A percentile compares a stretch with the other conserved stretches of the same genome.
These are phyloP conservation scores for Thymallus thymallus DNA, from an alignment of 2,113 vertebrate genomes.

Conservation along the genomic window DNA sequence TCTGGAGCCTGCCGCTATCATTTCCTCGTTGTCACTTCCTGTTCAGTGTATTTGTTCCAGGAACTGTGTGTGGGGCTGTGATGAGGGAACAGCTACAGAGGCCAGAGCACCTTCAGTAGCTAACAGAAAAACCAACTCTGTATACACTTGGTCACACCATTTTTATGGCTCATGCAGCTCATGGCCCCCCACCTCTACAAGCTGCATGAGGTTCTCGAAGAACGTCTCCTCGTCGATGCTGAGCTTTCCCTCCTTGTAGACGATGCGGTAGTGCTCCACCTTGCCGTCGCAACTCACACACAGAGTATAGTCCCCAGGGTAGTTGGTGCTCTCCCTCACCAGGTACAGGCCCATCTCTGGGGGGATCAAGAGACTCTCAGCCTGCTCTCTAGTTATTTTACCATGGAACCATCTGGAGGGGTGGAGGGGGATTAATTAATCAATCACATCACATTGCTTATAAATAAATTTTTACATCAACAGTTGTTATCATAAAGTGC, in stretches of 20 bases:
- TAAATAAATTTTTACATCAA: no score
- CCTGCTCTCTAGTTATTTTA: slow-evolving; percentile 94
- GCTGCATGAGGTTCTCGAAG: slow-evolving; percentile 98
- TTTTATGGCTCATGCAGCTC: no score
- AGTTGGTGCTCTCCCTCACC: slow-evolving; percentile 97
- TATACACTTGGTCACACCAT: no score
- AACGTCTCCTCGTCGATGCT: slow-evolving; percentile 91
- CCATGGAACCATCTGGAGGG: slow-evolving; percentile 92
- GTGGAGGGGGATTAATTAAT: not conserved
- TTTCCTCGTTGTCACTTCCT: slow-evolving; percentile 73
- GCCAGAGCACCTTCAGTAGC: no score
- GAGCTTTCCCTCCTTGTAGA: slow-evolving; percentile 90
- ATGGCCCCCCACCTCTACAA: slow-evolving; percentile 92
- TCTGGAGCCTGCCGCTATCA: slow-evolving; percentile 45
- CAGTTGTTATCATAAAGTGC: no score
- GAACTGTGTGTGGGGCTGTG: slow-evolving; percentile 45
- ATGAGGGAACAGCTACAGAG: no score
- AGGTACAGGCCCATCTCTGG: slow-evolving; percentile 90
- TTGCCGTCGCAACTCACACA: slow-evolving; percentile 95
- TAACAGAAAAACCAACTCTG: no score
- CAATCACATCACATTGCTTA: no score
- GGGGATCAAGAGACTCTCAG: slow-evolving; percentile 83
- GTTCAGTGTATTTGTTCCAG: slow-evolving; percentile 70
- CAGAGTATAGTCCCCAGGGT: slow-evolving; percentile 95
- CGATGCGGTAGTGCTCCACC: slow-evolving; percentile 98